Evolutionary conservation across 1,140 invertebrate genomes (phyloP), one percentile per base, ranked within the genome.

Genomic region (Lepidostoma basale): DNA sequence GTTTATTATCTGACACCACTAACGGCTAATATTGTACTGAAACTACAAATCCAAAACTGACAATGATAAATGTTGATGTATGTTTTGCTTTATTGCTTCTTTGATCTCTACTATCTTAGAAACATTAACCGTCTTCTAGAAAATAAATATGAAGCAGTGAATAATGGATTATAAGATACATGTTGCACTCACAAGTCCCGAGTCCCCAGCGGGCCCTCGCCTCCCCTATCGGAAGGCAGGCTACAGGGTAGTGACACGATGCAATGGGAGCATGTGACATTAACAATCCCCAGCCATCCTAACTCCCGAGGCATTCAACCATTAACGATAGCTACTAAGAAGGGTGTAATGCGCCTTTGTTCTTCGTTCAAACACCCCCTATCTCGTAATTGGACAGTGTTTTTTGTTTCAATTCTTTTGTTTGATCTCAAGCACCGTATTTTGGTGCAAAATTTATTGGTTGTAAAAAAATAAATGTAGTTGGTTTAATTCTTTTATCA

Each of bases 201-300:
- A 9, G 23, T 30, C 40, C 36, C 49, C 12, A 3, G 14, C 20
- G 20, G 14, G 14, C n/a, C n/a, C n/a, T n/a, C n/a, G n/a, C n/a
- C n/a, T n/a, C n/a, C n/a, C n/a, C n/a, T 54, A 54, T 54, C n/a
- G 49, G 49, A 28, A 54, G 49, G 25, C 49, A 39, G 2, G 26
- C 42, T 18, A 12, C 42, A 9, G n/a, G 18, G 42, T 28, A 62
- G 25, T 52, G 62, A 63, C 62, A 28, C 33, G 42, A 6, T 47
- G 62, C 62, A 49, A 49, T 49, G n/a, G n/a, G n/a, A 22, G 14
- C 26, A 63, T 63, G 62, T 52, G 62, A 63, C 62, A 49, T 63
- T 49, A 47, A 63, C 62, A 49, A 49, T 20, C 26, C 45, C 45
- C 45, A 59, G 54, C 18, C 30, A 56, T 56, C 20, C 18, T 20